Evolutionary conservation across 2,888 invertebrate genomes (phyloP).

Genomic region (Spilarctia lutea): DNA sequence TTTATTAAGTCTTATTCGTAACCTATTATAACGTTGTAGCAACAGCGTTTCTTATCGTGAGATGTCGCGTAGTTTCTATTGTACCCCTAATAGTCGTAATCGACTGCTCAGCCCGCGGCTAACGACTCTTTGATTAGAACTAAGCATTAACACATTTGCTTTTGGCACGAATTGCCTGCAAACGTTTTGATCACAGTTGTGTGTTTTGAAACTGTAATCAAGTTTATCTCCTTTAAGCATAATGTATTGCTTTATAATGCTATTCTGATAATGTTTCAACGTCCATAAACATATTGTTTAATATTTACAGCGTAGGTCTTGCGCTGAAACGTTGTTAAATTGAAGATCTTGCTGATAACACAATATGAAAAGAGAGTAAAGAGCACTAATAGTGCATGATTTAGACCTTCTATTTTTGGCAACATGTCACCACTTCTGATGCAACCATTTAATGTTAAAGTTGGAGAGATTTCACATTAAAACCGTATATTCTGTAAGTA

Average conservation of each 20-base stretch:
- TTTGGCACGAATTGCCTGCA: conserved; percentile 45
- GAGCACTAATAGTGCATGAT: neutral
- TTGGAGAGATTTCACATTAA: neutral
- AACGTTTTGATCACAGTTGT: conserved; percentile 45
- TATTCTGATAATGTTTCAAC: conserved; percentile 5
- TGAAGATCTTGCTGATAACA: neutral
- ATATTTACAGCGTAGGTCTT: neutral
- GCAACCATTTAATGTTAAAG: neutral
- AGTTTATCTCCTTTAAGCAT: conserved; percentile 28
- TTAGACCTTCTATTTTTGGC: neutral
- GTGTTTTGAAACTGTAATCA: conserved; percentile 40
- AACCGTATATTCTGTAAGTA: neutral
- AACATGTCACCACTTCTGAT: neutral
- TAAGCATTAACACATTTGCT: conserved; percentile 67
- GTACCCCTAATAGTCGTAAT: conserved; percentile 72
- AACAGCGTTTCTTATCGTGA: conserved; percentile 57
- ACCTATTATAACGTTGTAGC: conserved; percentile 27
- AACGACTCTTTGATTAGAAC: conserved; percentile 79
- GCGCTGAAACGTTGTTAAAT: neutral
- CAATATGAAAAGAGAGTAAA: neutral
- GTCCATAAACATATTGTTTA: neutral
- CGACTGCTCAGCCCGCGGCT: conserved; percentile 68
- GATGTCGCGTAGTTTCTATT: conserved; percentile 70
- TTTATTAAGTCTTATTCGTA: conserved; percentile 38
- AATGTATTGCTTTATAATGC: conserved; percentile 38